Evolutionary conservation across 2,113 vertebrate genomes (phyloP).

Genomic region (Acrocephalus arundinaceus): DNA sequence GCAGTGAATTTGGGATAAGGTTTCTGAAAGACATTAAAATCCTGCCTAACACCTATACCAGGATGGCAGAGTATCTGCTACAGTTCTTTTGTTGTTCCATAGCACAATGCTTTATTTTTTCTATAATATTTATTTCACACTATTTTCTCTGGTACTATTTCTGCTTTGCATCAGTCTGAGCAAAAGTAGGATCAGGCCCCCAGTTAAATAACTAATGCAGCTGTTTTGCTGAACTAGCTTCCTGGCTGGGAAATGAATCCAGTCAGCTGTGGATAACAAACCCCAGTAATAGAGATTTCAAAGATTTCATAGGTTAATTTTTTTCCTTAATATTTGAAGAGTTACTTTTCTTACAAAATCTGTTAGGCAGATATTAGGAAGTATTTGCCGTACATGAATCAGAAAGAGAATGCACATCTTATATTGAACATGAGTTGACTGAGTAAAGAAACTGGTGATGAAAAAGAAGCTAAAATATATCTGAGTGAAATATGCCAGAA

Average conservation of each 20-base stretch:
- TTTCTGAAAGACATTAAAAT: background rate
- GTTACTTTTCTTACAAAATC: conserved; percentile 64
- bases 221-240: conserved; percentile 68
- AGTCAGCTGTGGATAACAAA: conserved; percentile 70
- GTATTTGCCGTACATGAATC: conserved; percentile 65
- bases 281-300: conserved; percentile 51
- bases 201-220: conserved; percentile 43
- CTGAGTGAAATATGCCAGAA: background rate
- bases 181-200: background rate
- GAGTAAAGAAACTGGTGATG: conserved; percentile 17
- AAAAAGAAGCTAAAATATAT: background rate
- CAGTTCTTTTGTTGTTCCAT: background rate
- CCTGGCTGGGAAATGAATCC: conserved; percentile 56
- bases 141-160: background rate
- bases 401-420: conserved; percentile 53
- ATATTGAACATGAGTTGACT: background rate
- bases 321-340: conserved; percentile 51
- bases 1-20: background rate
- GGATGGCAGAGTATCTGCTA: background rate
- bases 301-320: conserved; percentile 52
- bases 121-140: background rate
- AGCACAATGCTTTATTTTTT: background rate
- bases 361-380: conserved; percentile 60
- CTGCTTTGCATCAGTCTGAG: background rate
- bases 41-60: background rate